Conservation (phyloP, 2,113 vertebrate species). For the Girardinichthys multiradiatus region DNA sequence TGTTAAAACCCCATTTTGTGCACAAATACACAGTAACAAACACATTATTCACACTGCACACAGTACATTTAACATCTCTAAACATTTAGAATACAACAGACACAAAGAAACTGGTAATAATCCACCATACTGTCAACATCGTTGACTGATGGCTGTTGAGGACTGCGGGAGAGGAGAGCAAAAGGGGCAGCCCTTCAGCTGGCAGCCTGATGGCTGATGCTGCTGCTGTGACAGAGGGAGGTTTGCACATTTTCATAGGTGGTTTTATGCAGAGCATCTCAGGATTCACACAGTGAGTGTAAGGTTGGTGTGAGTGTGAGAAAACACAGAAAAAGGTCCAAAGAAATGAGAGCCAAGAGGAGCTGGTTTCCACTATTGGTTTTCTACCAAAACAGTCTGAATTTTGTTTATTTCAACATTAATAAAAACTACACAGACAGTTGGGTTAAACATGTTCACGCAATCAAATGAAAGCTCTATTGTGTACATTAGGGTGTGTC, state of each 20-base stretch:
- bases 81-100: constrained; percentile 35
- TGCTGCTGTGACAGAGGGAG: constrained; percentile 69
- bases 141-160: constrained; percentile 55
- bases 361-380: constrained; percentile 51
- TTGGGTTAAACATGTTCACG: constrained; percentile 57
- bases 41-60: constrained; percentile 20
- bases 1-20: not conserved
- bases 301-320: constrained; percentile 34
- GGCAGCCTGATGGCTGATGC: constrained; percentile 45
- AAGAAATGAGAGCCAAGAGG: constrained; percentile 12
- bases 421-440: constrained; percentile 45
- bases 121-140: constrained; percentile 37
- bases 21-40: constrained; percentile 16
- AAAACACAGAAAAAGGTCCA: constrained; percentile 15
- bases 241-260: constrained; percentile 48
- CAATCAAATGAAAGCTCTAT: constrained; percentile 56
- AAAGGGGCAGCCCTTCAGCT: constrained; percentile 41
- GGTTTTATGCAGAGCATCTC: constrained; percentile 49
- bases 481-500: not conserved
- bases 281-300: constrained; percentile 64
- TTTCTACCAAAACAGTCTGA: constrained; percentile 43
- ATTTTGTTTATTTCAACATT: constrained; percentile 52
- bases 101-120: constrained; percentile 38
- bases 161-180: constrained; percentile 49
- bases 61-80: constrained; percentile 12